Percentiles rank a stretch among this genome's conserved stretches.
Conservation (phyloP, 2,113 vertebrate genomes). For the Synchiropus splendidus region DNA sequence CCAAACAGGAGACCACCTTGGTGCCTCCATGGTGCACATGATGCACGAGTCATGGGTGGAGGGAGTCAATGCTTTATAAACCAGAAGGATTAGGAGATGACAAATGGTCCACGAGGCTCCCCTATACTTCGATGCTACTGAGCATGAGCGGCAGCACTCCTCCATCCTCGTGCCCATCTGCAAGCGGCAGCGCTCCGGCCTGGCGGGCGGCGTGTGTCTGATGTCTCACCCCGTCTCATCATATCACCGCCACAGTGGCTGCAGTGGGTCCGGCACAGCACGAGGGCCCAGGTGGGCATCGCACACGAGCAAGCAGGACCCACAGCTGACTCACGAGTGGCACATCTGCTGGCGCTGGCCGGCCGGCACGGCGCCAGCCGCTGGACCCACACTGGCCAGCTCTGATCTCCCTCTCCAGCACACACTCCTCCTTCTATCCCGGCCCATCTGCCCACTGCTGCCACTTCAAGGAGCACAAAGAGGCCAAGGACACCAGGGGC, state of each 20-base stretch:
- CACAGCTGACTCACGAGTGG: constrained; percentile 60
- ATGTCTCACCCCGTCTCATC: constrained; percentile 49
- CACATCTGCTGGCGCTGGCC: constrained; percentile 59
- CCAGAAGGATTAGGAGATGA: too few relatives aligned
- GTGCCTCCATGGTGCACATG: too few relatives aligned
- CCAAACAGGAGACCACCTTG: too few relatives aligned
- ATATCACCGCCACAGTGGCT: constrained; percentile 36
- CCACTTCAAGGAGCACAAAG: constrained; percentile 17
- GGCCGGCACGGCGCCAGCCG: constrained; percentile 52
- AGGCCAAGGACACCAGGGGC: neutral
- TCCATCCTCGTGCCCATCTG: constrained; percentile 13
- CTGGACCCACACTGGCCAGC: constrained; percentile 47
- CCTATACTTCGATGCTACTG: too few relatives aligned
- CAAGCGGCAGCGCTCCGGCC: constrained; percentile 31
- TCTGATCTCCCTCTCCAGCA: constrained; percentile 46
- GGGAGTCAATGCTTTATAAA: too few relatives aligned
- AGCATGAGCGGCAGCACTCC: too few relatives aligned
- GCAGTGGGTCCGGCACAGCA: constrained; percentile 41
- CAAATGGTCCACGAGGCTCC: too few relatives aligned
- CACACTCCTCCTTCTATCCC: constrained; percentile 44
- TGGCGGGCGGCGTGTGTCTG: constrained; percentile 49
- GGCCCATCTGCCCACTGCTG: constrained; percentile 35
- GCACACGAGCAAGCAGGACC: constrained; percentile 12
- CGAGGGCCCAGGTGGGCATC: constrained; percentile 31
- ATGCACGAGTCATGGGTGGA: too few relatives aligned